Percentiles rank a stretch among this genome's conserved stretches.
Evolutionary conservation across 2,113 vertebrate genomes (phyloP).

Genomic region (Agelaius tricolor): DNA sequence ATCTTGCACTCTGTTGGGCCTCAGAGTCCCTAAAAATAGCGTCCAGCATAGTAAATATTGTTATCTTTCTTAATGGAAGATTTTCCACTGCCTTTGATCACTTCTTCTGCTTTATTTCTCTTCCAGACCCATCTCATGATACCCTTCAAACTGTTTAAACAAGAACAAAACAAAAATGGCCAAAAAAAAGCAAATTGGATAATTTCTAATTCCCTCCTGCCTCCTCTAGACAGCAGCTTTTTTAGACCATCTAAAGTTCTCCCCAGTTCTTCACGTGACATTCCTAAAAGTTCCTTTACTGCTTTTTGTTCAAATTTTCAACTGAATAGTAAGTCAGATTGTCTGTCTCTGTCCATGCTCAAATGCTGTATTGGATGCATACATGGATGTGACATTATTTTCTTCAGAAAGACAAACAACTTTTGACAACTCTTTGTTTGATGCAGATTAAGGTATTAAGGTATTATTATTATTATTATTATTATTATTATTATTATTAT

Average conservation of each 20-base stretch:
- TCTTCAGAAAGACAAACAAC: neutral
- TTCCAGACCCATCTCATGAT: neutral
- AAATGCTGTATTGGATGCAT: neutral
- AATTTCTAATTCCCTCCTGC: neutral
- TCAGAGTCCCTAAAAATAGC: neutral
- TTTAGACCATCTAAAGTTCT: neutral
- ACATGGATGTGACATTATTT: neutral
- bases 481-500: too few species aligned
- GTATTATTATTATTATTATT: neutral
- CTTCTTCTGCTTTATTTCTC: neutral
- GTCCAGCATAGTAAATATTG: neutral
- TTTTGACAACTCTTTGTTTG: neutral
- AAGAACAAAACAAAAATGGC: neutral
- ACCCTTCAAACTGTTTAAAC: neutral
- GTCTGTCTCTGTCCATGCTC: neutral
- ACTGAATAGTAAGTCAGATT: neutral
- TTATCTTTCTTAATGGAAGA: neutral
- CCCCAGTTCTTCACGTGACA: accelerated
- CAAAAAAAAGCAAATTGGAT: neutral
- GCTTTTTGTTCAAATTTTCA: neutral
- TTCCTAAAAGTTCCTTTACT: neutral
- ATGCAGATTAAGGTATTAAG: neutral
- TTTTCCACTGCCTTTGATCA: neutral
- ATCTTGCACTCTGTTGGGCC: neutral
- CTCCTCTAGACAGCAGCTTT: neutral